Evolutionary conservation across 2,888 invertebrate species (phyloP), one percentile per base, ranked within the genome.

Genomic region (Notocelia uddmanniana): DNA sequence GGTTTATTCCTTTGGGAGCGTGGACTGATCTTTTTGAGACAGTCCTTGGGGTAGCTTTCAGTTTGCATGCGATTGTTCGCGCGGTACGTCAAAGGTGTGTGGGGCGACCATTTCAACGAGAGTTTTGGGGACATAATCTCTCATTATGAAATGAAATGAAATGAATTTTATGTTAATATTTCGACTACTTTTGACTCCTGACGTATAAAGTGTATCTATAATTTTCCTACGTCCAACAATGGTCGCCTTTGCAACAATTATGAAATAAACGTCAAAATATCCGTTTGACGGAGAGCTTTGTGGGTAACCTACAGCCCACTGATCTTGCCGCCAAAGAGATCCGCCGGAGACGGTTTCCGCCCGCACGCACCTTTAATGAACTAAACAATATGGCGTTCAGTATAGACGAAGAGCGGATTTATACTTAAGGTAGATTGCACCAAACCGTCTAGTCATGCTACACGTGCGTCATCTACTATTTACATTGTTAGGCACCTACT

Each of bases 291-390:
- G 3, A n/a, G 10, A 45, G 21, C 54, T 52, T 59, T 52, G 66
- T 60, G 54, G 71, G 21, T 45, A 55, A 48, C 58, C 58, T 62
- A 63, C 62, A 63, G 77, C 81, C 84, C 87, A 91, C 88, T 90
- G 90, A 92, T 89, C 88, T 87, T 76, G 79, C 89, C 90, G 91
- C 86, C 91, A 92, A 92, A 92, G 90, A 83, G 87, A 89, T 91
- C 93, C 92, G 92, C 81, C 90, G 91, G 89, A 83, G 90, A 85
- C 93, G 84, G 86, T 78, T 89, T 91, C 90, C 91, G 89, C 88
- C 78, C 79, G 85, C 83, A 87, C 89, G 90, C 91, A 91, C 90
- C 89, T 91, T 91, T 92, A 91, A 92, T 92, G 88, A 91, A 89
- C 89, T 87, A 88, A 88, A 89, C 77, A 78, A 69, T 81, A 77